Evolutionary conservation across 1,140 invertebrate genomes (phyloP), one percentile per base, ranked within the genome.

Genomic region (Diploscapter pachys): DNA sequence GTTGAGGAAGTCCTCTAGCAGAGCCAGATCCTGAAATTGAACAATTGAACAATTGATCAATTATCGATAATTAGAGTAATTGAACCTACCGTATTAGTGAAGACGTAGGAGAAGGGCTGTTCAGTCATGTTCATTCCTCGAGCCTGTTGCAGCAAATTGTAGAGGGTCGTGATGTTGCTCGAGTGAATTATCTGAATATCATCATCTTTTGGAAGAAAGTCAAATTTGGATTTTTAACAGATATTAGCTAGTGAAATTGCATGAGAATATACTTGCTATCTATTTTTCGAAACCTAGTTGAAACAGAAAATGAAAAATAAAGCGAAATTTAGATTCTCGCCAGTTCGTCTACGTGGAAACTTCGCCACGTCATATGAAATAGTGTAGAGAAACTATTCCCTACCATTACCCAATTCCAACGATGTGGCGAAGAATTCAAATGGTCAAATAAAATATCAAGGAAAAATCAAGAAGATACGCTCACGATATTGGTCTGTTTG

Each of bases 61-160:
- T 3, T 52, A 50, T 9, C 3, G 8, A 67, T 50, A 4, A 54
- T 48, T 4, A 3, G 5, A 49, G 52, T 57, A 4, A 55, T 31
- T 9, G 31, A 48, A 55, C 68, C 57, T 73, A 83, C 82, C 55
- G 81, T 72, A 79, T 84, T 82, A 5, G 83, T 78, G 55, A 84
- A 79, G 11, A 84, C 62, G 61, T 84, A 84, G 9, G 82, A 84
- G 72, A 82, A 79, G 56, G 78, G 73, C 63, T 63, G 72, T 61
- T 84, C 81, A 4, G 81, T 80, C 82, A 84, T 84, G 57, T 83
- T 83, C 74, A 84, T 53, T 4, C 65, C 70, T 67, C 75, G 74
- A 4, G 83, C 83, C 51, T 79, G 63, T 9, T 77, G 67, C 3
- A 84, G 71, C 50, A 84, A 64, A 63, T 80, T 73, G 71, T 84